Conservation (phyloP, 2,797 vertebrate genomes). For the Pangasius djambal region DNA sequence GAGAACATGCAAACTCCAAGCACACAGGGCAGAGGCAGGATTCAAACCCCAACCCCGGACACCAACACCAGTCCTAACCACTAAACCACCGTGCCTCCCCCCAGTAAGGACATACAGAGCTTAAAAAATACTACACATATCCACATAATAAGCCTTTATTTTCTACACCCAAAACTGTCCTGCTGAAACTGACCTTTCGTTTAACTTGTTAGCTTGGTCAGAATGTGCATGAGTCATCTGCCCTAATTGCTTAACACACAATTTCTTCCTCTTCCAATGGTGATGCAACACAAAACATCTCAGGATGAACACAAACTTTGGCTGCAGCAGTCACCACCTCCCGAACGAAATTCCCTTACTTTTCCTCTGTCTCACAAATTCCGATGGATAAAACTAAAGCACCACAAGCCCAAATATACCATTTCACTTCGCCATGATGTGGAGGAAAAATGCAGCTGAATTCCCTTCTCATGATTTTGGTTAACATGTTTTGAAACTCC, state of each 20-base stretch:
- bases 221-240: not conserved
- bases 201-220: not conserved
- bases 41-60: too few species aligned
- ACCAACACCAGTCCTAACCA: too few species aligned
- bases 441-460: not conserved
- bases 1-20: too few species aligned
- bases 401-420: not conserved
- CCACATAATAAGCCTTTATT: not conserved
- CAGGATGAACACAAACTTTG: not conserved
- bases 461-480: not conserved
- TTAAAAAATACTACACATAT: not conserved
- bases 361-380: not conserved
- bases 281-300: not conserved
- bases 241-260: not conserved
- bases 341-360: not conserved
- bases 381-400: not conserved
- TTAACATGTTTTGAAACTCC: not conserved
- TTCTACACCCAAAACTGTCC: not conserved
- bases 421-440: not conserved
- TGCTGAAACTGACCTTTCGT: not conserved
- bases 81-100: too few species aligned
- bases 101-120: not conserved
- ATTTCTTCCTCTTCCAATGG: conserved; percentile 1
- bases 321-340: not conserved
- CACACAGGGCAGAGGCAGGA: too few species aligned